Evolutionary conservation across 2,888 invertebrate species (phyloP).

Genomic region (Thereva nobilitata): DNA sequence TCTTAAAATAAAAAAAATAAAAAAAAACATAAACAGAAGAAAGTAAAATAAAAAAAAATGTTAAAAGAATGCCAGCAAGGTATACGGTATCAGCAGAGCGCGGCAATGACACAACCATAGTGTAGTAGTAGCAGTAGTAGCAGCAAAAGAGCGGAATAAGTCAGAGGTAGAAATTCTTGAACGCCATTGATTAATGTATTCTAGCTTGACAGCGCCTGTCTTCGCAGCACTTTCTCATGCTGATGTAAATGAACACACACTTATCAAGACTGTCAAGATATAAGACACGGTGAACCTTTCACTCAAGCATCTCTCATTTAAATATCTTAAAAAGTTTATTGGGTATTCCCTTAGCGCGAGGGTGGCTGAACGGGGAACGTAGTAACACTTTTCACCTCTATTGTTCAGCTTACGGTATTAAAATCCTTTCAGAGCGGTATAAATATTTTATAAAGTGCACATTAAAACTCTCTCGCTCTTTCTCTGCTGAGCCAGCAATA

Average conservation of each 20-base stretch:
- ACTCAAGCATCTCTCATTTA: slow-evolving; percentile 31
- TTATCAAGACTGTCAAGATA: slow-evolving; percentile 15
- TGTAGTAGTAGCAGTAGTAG: background rate
- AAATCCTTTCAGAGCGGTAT: slow-evolving; percentile 31
- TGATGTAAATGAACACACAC: slow-evolving; percentile 32
- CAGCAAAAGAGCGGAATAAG: slow-evolving; percentile 10
- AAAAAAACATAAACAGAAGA: no score
- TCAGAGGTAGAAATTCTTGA: slow-evolving; percentile 25
- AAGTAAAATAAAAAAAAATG: no score
- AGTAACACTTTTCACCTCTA: slow-evolving; percentile 17
- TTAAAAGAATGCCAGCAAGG: no score
- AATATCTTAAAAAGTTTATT: slow-evolving; percentile 26
- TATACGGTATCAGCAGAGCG: no score
- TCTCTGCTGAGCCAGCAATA: slow-evolving; percentile 14
- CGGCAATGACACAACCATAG: no score
- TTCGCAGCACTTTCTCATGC: slow-evolving; percentile 11
- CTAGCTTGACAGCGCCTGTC: slow-evolving; percentile 27
- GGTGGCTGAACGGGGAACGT: background rate
- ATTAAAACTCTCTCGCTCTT: background rate
- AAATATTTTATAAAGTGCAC: slow-evolving; percentile 35
- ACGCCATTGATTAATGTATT: slow-evolving; percentile 30
- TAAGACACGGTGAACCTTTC: slow-evolving; percentile 10
- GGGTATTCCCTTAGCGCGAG: slow-evolving; percentile 10
- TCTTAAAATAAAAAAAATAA: background rate
- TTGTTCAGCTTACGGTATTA: slow-evolving; percentile 31